A percentile compares a stretch with the other conserved stretches of the same genome.
These are phyloP conservation scores for Entomobrya proxima DNA, from an alignment of 2,888 invertebrate species.

Conservation along the genomic window DNA sequence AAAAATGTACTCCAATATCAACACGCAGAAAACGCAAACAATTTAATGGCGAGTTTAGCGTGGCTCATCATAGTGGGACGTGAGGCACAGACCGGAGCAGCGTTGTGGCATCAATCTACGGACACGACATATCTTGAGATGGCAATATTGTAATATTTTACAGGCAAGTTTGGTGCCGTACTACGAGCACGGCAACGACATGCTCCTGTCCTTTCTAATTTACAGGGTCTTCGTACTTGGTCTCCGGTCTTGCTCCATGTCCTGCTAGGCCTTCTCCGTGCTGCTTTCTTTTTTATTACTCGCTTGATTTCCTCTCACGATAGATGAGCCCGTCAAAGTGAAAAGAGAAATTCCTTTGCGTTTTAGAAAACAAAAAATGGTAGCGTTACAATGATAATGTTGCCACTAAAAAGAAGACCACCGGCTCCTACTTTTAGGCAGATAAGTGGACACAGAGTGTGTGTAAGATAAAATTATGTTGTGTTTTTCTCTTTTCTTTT, in stretches of 20 bases:
- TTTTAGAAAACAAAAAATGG: neutral
- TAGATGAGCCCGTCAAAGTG: neutral
- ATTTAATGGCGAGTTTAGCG: neutral
- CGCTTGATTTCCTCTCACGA: conserved; percentile 32
- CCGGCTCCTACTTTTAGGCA: neutral
- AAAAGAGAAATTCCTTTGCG: conserved; percentile 12
- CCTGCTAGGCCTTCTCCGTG: neutral
- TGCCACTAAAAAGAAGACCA: neutral
- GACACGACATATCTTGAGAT: neutral
- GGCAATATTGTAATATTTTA: neutral
- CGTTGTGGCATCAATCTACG: neutral
- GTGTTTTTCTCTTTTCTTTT: neutral
- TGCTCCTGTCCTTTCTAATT: conserved; percentile 22
- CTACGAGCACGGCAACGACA: neutral
- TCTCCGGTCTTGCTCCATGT: conserved; percentile 3
- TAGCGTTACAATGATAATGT: neutral
- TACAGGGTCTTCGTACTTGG: neutral
- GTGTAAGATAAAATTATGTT: neutral
- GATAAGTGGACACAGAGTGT: neutral
- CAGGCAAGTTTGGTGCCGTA: neutral
- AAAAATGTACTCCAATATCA: conserved; percentile 4
- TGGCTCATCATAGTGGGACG: neutral
- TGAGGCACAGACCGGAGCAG: neutral
- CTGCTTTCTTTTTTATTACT: conserved; percentile 22
- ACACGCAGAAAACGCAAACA: conserved; percentile 9